Evolutionary conservation across 2,113 vertebrate genomes (phyloP).

Genomic region (Oxyura jamaicensis): DNA sequence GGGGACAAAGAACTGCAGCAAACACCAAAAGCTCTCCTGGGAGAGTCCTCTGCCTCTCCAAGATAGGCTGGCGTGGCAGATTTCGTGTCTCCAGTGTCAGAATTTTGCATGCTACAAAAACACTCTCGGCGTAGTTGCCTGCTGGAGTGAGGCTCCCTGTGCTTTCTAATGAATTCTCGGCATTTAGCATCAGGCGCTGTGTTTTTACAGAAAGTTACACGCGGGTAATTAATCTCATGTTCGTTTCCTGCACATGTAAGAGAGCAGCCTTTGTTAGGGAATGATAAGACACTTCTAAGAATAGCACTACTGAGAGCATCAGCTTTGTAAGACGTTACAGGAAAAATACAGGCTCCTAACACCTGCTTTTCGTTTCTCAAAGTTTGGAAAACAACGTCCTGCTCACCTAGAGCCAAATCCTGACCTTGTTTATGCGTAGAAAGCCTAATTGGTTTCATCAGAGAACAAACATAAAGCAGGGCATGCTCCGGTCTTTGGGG

Average conservation of each 20-base stretch:
- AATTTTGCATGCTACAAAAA: background rate
- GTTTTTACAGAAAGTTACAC: slow-evolving; percentile 60
- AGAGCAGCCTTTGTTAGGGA: slow-evolving; percentile 68
- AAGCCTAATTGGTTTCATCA: background rate
- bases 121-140: background rate
- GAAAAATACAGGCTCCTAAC: slow-evolving; percentile 22
- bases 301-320: slow-evolving; percentile 53
- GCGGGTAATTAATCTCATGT: slow-evolving; percentile 63
- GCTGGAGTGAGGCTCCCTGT: background rate
- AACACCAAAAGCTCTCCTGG: background rate
- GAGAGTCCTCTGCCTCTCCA: slow-evolving; percentile 15
- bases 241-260: slow-evolving; percentile 57
- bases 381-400: background rate
- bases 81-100: background rate
- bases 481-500: background rate
- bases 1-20: slow-evolving; percentile 29
- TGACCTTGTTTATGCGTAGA: background rate
- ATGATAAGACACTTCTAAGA: slow-evolving; percentile 76
- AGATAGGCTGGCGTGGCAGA: background rate
- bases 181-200: slow-evolving; percentile 19
- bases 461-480: background rate
- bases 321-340: slow-evolving; percentile 24
- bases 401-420: background rate
- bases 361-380: slow-evolving; percentile 47
- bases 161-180: slow-evolving; percentile 54